Evolutionary conservation across 2,113 vertebrate species (phyloP).

Genomic region (Rhynchopsitta pachyrhyncha): DNA sequence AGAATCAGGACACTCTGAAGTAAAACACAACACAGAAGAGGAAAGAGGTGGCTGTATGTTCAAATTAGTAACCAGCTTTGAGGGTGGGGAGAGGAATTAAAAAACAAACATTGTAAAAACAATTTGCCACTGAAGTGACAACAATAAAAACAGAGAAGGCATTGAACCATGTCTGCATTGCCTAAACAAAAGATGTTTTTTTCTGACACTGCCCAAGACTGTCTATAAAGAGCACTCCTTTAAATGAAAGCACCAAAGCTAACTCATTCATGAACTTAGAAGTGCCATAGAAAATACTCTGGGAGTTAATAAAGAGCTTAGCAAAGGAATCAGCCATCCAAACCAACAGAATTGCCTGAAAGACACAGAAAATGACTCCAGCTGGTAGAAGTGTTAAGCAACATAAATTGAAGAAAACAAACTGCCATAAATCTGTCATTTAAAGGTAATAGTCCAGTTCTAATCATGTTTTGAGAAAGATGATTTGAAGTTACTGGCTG

Average conservation of each 20-base stretch:
- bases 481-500: neutral
- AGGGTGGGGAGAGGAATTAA: too few relatives aligned
- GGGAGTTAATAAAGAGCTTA: neutral
- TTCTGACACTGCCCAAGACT: neutral
- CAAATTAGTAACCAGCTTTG: neutral
- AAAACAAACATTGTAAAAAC: neutral
- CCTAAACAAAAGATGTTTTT: neutral
- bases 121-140: neutral
- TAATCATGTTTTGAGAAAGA: neutral
- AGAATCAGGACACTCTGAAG: neutral
- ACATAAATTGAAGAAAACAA: neutral
- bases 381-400: neutral
- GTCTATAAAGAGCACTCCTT: neutral
- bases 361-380: neutral
- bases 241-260: slow-evolving; percentile 11
- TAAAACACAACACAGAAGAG: neutral
- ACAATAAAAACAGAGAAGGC: neutral
- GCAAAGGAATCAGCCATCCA: neutral
- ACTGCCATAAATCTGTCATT: neutral
- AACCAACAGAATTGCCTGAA: neutral
- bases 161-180: neutral
- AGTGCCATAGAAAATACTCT: neutral
- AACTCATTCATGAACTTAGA: neutral
- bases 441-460: neutral
- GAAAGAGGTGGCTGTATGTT: neutral